Conservation (phyloP, 1,140 invertebrate genomes). For the Drosophila sturtevanti region DNA sequence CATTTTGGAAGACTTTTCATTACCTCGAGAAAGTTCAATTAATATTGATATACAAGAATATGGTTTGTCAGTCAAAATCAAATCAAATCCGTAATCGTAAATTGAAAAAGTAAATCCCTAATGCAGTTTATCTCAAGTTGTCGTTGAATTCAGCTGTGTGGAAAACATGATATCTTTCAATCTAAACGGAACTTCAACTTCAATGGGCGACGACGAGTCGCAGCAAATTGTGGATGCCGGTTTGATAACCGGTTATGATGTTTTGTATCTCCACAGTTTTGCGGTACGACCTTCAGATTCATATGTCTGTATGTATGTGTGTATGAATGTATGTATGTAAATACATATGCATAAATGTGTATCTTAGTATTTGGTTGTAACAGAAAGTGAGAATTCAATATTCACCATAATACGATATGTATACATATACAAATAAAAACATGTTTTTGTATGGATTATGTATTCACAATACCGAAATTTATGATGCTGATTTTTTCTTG, state of each 20-base stretch:
- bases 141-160: neutral
- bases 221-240: slow-evolving; percentile 38
- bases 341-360: slow-evolving; percentile 19
- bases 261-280: slow-evolving; percentile 39
- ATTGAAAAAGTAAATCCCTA: neutral
- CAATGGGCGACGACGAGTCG: slow-evolving; percentile 37
- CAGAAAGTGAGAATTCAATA: slow-evolving; percentile 1
- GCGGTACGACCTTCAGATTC: slow-evolving; percentile 48
- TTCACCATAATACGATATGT: neutral
- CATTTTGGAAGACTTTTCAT: too few relatives aligned
- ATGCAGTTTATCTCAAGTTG: neutral
- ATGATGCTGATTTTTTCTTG: neutral
- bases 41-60: too few relatives aligned
- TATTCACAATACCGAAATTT: neutral
- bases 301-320: slow-evolving; percentile 14
- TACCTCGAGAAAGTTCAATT: too few relatives aligned
- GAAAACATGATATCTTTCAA: slow-evolving; percentile 15
- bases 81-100: neutral
- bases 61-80: neutral
- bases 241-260: slow-evolving; percentile 43
- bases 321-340: too few relatives aligned
- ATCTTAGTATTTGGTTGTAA: neutral
- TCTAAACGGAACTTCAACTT: slow-evolving; percentile 41
- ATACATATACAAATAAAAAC: neutral
- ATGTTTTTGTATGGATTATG: neutral